These are phyloP conservation scores for Cyrtorhinus lividipennis DNA, from an alignment of 1,140 invertebrate species.

Conservation along the genomic window DNA sequence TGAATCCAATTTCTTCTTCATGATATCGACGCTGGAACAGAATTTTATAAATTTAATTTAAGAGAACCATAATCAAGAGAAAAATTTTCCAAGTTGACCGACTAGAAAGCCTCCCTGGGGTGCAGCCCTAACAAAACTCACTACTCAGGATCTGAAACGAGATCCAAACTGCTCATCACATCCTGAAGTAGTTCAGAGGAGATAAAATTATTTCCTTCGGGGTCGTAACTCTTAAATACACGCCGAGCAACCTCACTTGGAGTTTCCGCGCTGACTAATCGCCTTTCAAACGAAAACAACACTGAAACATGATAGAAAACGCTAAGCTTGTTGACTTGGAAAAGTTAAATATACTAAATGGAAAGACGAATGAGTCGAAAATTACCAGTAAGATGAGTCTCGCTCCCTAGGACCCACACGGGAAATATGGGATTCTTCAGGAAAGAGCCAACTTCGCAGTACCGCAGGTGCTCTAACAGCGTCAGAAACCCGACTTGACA, in stretches of 20 bases:
- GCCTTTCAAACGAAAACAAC: constrained; percentile 66
- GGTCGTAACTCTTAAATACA: constrained; percentile 79
- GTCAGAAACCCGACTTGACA: constrained; percentile 82
- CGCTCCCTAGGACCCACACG: constrained; percentile 84
- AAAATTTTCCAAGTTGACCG: too few relatives aligned
- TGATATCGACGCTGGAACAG: constrained; percentile 71
- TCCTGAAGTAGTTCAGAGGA: constrained; percentile 56
- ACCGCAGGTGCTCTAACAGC: constrained; percentile 79
- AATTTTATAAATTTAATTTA: too few relatives aligned
- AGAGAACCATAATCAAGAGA: too few relatives aligned
- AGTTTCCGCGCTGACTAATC: constrained; percentile 71
- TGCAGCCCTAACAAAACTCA: too few relatives aligned
- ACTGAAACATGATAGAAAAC: too few relatives aligned
- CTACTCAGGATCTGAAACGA: constrained; percentile 80
- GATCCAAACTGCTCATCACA: constrained; percentile 62
- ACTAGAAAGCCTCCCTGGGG: too few relatives aligned
- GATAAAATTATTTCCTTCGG: constrained; percentile 84
- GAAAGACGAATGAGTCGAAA: too few relatives aligned
- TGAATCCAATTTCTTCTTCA: constrained; percentile 75
- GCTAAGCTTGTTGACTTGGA: too few relatives aligned
- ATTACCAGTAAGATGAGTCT: constrained; percentile 77
- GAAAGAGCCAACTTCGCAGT: constrained; percentile 87
- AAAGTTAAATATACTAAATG: too few relatives aligned
- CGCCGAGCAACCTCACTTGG: constrained; percentile 66
- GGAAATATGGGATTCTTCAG: constrained; percentile 83